Evolutionary conservation across 2,113 vertebrate genomes (phyloP).

Genomic region (Lipophrys pholis): DNA sequence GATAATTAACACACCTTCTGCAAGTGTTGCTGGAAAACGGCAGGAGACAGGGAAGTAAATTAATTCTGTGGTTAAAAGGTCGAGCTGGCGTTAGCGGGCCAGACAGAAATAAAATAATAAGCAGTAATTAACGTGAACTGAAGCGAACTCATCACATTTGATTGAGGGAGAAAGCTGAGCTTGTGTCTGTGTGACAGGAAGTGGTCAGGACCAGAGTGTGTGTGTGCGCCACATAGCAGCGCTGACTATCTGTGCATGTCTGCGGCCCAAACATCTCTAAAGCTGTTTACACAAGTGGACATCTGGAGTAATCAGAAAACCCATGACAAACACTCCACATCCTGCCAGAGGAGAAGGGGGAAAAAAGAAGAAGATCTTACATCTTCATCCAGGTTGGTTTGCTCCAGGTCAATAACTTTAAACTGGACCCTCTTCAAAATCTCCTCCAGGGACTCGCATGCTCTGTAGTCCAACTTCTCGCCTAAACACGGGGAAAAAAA

Average conservation of each 20-base stretch:
- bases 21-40: not conserved
- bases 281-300: constrained; percentile 71
- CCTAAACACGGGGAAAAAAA: constrained; percentile 76
- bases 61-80: not conserved
- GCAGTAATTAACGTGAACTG: constrained; percentile 22
- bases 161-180: constrained; percentile 3
- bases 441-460: constrained; percentile 94
- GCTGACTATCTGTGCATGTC: constrained; percentile 38
- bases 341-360: constrained; percentile 8
- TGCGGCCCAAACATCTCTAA: constrained; percentile 38
- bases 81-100: constrained; percentile 8
- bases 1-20: constrained; percentile 3
- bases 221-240: constrained; percentile 18
- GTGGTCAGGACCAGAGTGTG: constrained; percentile 25
- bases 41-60: constrained; percentile 10
- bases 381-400: constrained; percentile 95
- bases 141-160: not conserved
- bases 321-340: constrained; percentile 56
- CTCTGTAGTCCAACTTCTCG: constrained; percentile 93
- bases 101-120: constrained; percentile 12
- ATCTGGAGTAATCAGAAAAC: constrained; percentile 63
- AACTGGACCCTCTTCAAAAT: constrained; percentile 96
- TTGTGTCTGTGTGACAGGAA: constrained; percentile 43
- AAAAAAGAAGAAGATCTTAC: constrained; percentile 78
- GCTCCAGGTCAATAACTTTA: constrained; percentile 92